Evolutionary conservation across 1,140 invertebrate genomes (phyloP).

Genomic region (Chionoecetes opilio): DNA sequence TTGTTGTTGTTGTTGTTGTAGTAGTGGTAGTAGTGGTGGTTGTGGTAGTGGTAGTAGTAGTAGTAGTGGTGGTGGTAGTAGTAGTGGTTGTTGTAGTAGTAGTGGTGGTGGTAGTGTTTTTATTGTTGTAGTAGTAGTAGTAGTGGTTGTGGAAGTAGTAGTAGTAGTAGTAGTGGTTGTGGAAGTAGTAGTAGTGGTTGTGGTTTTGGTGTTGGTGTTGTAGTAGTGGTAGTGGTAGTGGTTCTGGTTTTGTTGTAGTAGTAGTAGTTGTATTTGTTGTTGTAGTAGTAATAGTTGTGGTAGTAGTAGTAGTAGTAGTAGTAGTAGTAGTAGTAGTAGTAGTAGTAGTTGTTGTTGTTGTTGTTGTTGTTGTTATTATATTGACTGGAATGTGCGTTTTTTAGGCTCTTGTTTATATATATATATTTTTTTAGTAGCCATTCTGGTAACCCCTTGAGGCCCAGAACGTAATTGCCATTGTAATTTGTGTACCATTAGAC

Average conservation of each 20-base stretch:
- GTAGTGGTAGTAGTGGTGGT: no score
- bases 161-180: conserved; percentile 57
- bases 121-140: neutral
- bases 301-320: conserved; percentile 61
- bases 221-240: conserved; percentile 8
- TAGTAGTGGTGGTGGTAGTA: no score
- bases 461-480: no score
- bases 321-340: conserved; percentile 60
- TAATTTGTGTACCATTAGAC: no score
- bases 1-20: no score
- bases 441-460: no score
- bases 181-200: conserved; percentile 47
- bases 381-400: no score
- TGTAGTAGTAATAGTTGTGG: conserved; percentile 24
- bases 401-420: no score
- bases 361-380: neutral
- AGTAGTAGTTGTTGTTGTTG: conserved; percentile 43
- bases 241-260: neutral
- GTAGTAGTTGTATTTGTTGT: conserved; percentile 16
- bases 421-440: neutral
- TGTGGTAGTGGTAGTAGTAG: no score
- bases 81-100: no score
- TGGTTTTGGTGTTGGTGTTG: neutral
- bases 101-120: no score
- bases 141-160: conserved; percentile 49